Base-by-base conservation (phyloP, 2,797 vertebrate genomes). In the Lacerta viridis region DNA sequence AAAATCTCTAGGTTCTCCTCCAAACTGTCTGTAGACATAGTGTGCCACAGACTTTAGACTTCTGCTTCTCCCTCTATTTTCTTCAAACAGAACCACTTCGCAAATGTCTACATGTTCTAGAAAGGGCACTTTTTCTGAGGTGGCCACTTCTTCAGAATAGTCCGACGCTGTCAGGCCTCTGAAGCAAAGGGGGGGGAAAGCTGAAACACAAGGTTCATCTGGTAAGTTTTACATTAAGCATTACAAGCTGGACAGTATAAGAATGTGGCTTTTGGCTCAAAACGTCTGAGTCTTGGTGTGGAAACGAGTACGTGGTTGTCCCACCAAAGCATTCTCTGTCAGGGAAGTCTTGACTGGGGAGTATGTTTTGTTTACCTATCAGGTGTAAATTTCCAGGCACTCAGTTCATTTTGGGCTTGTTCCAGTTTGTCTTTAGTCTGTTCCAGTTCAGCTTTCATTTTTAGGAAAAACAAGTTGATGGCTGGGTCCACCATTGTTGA, bases 391-490 rank as follows among this genome's bases (percentile, higher is more conserved):
- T 99, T 99, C 99, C 99, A 99, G 99, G 99, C 99, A 99, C 99
- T 99, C 99, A 99, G 98, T 99, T 99, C 99, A 99, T 99, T 99
- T 99, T 99, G 99, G 98, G 98, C 99, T 99, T 99, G 99, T 99
- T 99, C 99, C 99, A 99, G 99, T 99, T 99, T 99, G 98, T 99
- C 99, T 99, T 99, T 99, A 98, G 99, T 99, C 99, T 99, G 99
- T 99, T 99, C 99, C 98, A 99, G 98, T 99, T 99, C 99, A 94
- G 97, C 98, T 99, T 99, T 99, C 99, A 99, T 99, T 99, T 99
- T 99, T 97, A 99, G 98, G 98, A 99, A 99, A 99, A 99, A 99
- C 97, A 99, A 99, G 98, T 99, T 99, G 98, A 99, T 99, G 97
- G 98, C 98, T 89, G 99, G 99, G 96, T 99, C 99, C 95, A 99